phyloP scores from a whole-genome alignment of 2,797 vertebrate species.

The Spinus olivaceus region DNA sequence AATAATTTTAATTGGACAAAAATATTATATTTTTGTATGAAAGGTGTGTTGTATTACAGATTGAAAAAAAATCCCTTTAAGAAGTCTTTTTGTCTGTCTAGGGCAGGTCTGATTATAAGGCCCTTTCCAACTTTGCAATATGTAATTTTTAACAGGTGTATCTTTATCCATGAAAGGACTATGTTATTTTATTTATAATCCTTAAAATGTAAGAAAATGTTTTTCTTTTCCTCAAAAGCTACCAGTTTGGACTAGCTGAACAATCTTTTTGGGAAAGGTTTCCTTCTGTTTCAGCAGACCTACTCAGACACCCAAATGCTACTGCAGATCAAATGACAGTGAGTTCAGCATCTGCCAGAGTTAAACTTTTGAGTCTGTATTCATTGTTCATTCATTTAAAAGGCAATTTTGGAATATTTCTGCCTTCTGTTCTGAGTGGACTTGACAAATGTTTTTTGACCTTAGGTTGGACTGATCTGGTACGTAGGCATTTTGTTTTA shows the following conservation, averaged over 20 bases:
- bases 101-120: neutral
- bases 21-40: neutral
- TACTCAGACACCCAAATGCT: neutral
- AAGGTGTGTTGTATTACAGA: neutral
- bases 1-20: neutral
- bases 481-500: neutral
- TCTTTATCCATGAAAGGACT: neutral
- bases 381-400: neutral
- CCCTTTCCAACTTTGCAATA: neutral
- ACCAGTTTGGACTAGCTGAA: neutral
- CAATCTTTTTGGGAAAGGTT: neutral
- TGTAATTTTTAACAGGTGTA: neutral
- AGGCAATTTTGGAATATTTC: neutral
- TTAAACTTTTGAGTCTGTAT: neutral
- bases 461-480: neutral
- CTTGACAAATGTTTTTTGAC: neutral
- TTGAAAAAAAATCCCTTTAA: neutral
- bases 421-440: neutral
- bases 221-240: neutral
- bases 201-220: neutral
- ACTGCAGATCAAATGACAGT: neutral
- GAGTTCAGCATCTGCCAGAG: neutral
- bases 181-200: neutral
- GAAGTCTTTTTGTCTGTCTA: neutral
- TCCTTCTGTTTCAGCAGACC: neutral